Evolutionary conservation across 2,113 vertebrate genomes (phyloP).

Genomic region (Petrocephalus microphthalmus): DNA sequence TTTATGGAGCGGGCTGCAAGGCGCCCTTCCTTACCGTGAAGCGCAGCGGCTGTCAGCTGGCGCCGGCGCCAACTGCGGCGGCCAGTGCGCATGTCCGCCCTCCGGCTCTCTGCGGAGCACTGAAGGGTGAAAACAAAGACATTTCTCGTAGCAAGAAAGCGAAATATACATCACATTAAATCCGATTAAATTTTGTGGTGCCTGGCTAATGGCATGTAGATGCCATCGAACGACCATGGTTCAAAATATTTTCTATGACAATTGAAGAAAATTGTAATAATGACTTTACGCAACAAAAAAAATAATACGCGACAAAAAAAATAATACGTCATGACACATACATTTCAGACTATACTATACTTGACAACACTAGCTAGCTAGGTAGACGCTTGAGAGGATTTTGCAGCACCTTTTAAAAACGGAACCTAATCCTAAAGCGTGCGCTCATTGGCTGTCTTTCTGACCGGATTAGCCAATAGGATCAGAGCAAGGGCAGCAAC

Average conservation of each 20-base stretch:
- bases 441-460: background rate
- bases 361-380: background rate
- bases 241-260: background rate
- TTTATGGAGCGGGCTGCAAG: background rate
- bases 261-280: background rate
- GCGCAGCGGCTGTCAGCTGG: background rate
- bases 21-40: background rate
- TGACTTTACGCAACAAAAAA: background rate
- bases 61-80: conserved; percentile 5
- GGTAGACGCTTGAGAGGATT: background rate
- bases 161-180: background rate
- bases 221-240: background rate
- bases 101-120: background rate
- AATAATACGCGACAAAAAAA: background rate
- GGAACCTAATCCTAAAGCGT: background rate
- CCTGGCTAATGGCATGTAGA: background rate
- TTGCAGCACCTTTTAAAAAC: background rate
- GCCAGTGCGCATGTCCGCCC: conserved; percentile 12
- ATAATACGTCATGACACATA: background rate
- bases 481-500: background rate
- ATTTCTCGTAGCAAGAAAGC: background rate
- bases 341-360: background rate
- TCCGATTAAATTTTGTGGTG: background rate
- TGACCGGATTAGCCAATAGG: background rate
- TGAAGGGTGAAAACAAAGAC: background rate